phyloP scores from a whole-genome alignment of 2,888 invertebrate species.

The Conops quadrifasciatus region DNA sequence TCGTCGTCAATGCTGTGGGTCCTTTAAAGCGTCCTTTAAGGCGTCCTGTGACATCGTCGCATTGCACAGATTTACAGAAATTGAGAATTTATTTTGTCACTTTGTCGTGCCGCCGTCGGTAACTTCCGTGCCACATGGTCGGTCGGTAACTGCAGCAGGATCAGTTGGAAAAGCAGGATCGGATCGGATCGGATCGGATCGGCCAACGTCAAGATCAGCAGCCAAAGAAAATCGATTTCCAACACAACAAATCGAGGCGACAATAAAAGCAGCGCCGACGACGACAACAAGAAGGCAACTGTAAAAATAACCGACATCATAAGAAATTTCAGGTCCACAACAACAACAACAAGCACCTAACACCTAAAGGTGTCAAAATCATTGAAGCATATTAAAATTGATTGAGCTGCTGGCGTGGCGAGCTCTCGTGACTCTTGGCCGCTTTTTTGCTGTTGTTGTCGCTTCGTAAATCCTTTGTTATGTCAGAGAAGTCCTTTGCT shows the following conservation, averaged over 20 bases:
- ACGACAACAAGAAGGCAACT: conserved; percentile 9
- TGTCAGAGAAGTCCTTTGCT: conserved; percentile 29
- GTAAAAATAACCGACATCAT: neutral
- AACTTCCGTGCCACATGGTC: neutral
- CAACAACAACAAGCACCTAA: conserved; percentile 20
- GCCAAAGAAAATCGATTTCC: conserved; percentile 28
- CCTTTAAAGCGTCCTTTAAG: conserved; percentile 8
- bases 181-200: too few species aligned
- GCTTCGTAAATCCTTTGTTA: conserved; percentile 40
- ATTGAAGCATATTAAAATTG: conserved; percentile 55
- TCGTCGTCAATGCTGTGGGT: conserved; percentile 19
- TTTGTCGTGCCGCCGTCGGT: conserved; percentile 25
- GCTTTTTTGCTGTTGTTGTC: neutral
- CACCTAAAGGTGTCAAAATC: conserved; percentile 53
- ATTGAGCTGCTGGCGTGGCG: conserved; percentile 47
- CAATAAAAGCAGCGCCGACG: neutral
- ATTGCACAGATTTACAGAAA: conserved; percentile 8
- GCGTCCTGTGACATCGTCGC: neutral
- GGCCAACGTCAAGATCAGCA: conserved; percentile 16
- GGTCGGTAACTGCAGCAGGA: conserved; percentile 12
- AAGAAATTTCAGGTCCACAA: conserved; percentile 6
- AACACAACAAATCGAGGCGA: neutral
- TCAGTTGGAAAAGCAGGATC: neutral
- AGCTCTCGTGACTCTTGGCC: conserved; percentile 12
- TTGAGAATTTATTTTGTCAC: conserved; percentile 16